Evolutionary conservation across 35 echinoderm and acorn worm species (phyloP), one percentile per base, ranked within the genome.

Genomic region (Apostichopus japonicus): DNA sequence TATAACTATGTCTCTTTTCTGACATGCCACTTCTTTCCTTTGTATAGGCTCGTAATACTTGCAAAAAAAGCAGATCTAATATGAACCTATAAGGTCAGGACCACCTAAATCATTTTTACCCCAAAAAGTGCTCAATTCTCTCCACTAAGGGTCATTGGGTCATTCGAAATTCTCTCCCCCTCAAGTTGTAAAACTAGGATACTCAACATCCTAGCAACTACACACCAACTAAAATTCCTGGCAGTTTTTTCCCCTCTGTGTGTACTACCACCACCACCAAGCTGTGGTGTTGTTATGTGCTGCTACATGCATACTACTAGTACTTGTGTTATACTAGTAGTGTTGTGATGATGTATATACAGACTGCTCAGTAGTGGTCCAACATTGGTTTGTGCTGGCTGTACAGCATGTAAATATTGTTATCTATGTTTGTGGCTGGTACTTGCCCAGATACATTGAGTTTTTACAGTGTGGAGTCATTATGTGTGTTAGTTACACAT

Each of bases 111-210:
- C 79, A 83, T 83, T 83, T 83, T 44, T 83, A 83, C 79, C 79
- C 79, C 79, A 16, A 33, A 83, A 83, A 54, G 33, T 55, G 55
- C 54, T 16, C 24, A 33, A 10, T 83, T 83, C 14, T 55, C 79
- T 83, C 54, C 24, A 83, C 33, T 55, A 15, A 21, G 63, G 79
- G 79, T 83, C 79, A 83, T 53, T 19, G 54, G 79, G 79, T 83
- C 79, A 83, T 15, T 83, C 3, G 54, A 83, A 83, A 83, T 54
- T 83, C 33, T 44, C 33, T 44, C 11, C 63, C 54, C 79, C 54
- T 83, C 51, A 54, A 55, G 79, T 83, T 54, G 44, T 83, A 83
- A 83, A 83, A 83, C 54, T 83, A 83, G 79, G 79, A 83, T 83
- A 83, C 54, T 52, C 44, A 83, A 54, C 79, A 83, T 54, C 79